Percentiles rank a stretch among this genome's conserved stretches.
Evolutionary conservation across 2,888 invertebrate species (phyloP).

Genomic region (Belgica antarctica): DNA sequence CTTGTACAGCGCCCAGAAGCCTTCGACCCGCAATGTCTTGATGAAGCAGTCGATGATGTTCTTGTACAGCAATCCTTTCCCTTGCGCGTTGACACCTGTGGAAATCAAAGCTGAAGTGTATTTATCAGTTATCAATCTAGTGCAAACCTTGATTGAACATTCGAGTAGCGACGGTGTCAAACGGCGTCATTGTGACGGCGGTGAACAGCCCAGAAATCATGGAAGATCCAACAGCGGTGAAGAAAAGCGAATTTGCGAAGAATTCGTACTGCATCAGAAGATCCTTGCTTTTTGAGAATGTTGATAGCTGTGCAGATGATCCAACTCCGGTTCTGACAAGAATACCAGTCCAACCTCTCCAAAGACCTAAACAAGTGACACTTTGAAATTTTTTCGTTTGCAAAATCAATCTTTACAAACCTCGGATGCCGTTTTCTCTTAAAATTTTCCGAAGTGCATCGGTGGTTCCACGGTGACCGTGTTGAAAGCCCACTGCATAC

Average conservation of each 20-base stretch:
- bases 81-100: conserved; percentile 58
- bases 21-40: conserved; percentile 76
- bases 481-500: conserved; percentile 84
- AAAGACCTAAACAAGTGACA: conserved; percentile 61
- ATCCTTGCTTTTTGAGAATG: conserved; percentile 67
- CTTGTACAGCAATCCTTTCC: conserved; percentile 64
- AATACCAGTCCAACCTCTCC: conserved; percentile 72
- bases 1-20: conserved; percentile 74
- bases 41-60: conserved; percentile 72
- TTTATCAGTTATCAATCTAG: not conserved
- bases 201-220: conserved; percentile 74
- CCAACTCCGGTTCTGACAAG: conserved; percentile 75
- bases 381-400: conserved; percentile 34
- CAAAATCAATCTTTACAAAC: conserved; percentile 48
- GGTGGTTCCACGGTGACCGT: conserved; percentile 64
- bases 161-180: conserved; percentile 82
- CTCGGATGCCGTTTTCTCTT: conserved; percentile 57
- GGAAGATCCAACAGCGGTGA: conserved; percentile 66
- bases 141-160: conserved; percentile 84
- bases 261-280: conserved; percentile 46
- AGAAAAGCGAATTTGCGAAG: conserved; percentile 55
- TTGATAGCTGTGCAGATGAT: conserved; percentile 78
- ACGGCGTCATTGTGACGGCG: conserved; percentile 76
- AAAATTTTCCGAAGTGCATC: conserved; percentile 58
- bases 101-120: not conserved